These are phyloP conservation scores for Drosophila paramelanica DNA, from an alignment of 2,888 invertebrate species.

Conservation along the genomic window DNA sequence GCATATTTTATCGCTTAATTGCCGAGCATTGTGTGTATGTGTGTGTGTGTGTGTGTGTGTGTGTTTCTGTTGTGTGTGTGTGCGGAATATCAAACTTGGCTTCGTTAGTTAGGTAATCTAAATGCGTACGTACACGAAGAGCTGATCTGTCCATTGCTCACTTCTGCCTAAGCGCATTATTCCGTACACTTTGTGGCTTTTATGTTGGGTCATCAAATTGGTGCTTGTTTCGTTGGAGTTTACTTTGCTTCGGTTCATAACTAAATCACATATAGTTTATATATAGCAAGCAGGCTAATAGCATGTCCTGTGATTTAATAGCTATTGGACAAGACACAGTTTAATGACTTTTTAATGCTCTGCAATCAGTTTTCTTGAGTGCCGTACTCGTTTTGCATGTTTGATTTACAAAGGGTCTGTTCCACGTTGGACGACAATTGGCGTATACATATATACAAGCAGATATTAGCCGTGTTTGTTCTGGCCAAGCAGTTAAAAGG, in stretches of 20 bases:
- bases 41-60: not conserved
- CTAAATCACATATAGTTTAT: not conserved
- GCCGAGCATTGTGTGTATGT: conserved; percentile 10
- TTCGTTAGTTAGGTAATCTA: conserved; percentile 9
- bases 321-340: not conserved
- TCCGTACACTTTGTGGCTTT: conserved; percentile 1
- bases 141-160: conserved; percentile 7
- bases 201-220: not conserved
- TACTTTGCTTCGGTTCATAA: not conserved
- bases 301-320: not conserved
- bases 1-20: conserved; percentile 53
- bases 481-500: too few relatives aligned
- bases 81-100: conserved; percentile 7
- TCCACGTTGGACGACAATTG: not conserved
- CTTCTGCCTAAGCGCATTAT: conserved; percentile 16
- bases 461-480: too few relatives aligned
- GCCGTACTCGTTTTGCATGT: not conserved
- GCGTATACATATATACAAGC: too few relatives aligned
- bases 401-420: not conserved
- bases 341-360: not conserved
- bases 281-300: not conserved
- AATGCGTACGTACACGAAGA: conserved; percentile 6
- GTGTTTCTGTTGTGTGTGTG: not conserved
- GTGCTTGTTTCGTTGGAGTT: conserved; percentile 1
- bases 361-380: not conserved